phyloP scores from a whole-genome alignment of 2,797 vertebrate genomes.

The Salmo trutta region DNA sequence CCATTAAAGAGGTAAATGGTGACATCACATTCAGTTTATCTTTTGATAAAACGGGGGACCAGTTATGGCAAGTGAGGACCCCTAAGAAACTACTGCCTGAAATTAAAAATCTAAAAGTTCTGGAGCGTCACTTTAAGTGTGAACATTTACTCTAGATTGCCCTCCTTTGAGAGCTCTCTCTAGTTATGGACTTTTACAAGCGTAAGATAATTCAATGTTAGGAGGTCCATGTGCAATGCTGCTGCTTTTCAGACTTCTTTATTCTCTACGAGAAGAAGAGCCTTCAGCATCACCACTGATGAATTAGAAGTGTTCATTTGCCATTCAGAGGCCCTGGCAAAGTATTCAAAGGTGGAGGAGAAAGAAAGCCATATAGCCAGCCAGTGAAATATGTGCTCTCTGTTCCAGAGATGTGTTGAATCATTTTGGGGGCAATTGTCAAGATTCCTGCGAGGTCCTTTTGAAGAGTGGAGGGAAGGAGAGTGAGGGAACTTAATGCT shows the following conservation, averaged over 20 bases:
- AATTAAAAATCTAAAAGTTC: too few relatives aligned
- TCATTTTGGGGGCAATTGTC: background rate
- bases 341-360: constrained; percentile 52
- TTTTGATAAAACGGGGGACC: constrained; percentile 14
- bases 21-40: constrained; percentile 61
- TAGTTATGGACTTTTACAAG: constrained; percentile 68
- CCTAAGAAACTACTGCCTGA: background rate
- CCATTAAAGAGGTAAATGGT: constrained; percentile 65
- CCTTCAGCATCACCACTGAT: constrained; percentile 58
- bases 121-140: background rate
- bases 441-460: background rate
- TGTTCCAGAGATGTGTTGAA: constrained; percentile 11
- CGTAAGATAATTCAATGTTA: constrained; percentile 70
- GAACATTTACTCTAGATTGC: background rate
- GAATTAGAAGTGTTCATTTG: constrained; percentile 70
- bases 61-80: too few relatives aligned
- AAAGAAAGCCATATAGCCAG: constrained; percentile 26
- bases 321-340: constrained; percentile 51
- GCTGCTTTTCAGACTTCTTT: constrained; percentile 61
- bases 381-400: constrained; percentile 35
- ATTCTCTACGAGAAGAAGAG: constrained; percentile 54
- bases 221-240: constrained; percentile 55
- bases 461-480: background rate
- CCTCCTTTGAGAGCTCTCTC: constrained; percentile 47
- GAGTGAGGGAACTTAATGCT: background rate